A percentile compares a stretch with the other conserved stretches of the same genome.
Evolutionary conservation across 1,140 invertebrate species (phyloP).

Genomic region (Brachionus asplanchnoidis): DNA sequence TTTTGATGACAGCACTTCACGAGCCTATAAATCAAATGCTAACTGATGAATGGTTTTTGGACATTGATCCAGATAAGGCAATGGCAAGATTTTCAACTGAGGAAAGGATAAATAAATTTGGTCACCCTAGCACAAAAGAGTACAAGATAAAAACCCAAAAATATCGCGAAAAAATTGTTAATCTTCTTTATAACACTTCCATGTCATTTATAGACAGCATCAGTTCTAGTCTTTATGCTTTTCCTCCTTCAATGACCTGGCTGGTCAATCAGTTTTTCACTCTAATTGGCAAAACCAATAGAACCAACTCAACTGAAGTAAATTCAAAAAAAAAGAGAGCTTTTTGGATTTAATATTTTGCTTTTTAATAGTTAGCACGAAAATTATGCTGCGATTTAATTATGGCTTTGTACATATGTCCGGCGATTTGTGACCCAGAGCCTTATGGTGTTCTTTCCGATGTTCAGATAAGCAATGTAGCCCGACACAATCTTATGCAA

Average conservation of each 20-base stretch:
- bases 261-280: slow-evolving; percentile 61
- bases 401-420: slow-evolving; percentile 88
- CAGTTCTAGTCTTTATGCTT: slow-evolving; percentile 78
- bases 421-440: slow-evolving; percentile 91
- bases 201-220: slow-evolving; percentile 78
- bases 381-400: slow-evolving; percentile 81
- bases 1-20: slow-evolving; percentile 83
- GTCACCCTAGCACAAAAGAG: slow-evolving; percentile 58
- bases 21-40: slow-evolving; percentile 84
- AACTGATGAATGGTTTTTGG: slow-evolving; percentile 83
- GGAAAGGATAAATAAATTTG: slow-evolving; percentile 63
- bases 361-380: slow-evolving; percentile 46
- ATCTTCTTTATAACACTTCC: slow-evolving; percentile 72
- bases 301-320: slow-evolving; percentile 59
- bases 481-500: slow-evolving; percentile 86
- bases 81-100: slow-evolving; percentile 66
- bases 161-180: slow-evolving; percentile 66
- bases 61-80: slow-evolving; percentile 83
- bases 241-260: slow-evolving; percentile 70
- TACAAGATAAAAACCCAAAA: slow-evolving; percentile 68
- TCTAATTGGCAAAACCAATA: slow-evolving; percentile 54
- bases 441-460: slow-evolving; percentile 84
- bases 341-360: background rate
- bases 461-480: slow-evolving; percentile 81
- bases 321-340: slow-evolving; percentile 59